phyloP scores from a whole-genome alignment of 30 jellyfish, hydroid and myxozoan species.

The Sanderia malayensis region DNA sequence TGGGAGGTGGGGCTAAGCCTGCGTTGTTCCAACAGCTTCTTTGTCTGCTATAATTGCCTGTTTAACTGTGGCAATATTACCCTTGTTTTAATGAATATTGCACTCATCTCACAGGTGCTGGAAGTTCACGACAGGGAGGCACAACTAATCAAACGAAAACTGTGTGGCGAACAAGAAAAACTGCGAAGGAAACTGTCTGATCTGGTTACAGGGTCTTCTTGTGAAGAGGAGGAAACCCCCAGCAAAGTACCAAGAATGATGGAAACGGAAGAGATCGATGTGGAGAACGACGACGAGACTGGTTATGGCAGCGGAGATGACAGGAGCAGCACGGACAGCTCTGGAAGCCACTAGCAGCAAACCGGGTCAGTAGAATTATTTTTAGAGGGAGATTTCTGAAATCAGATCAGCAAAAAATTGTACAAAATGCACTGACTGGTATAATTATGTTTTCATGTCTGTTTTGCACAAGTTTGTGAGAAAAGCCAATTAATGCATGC shows the following conservation, averaged over 20 bases:
- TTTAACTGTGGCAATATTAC: no score
- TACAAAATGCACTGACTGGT: constrained; percentile 21
- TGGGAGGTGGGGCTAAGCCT: no score
- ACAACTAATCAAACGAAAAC: constrained; percentile 67
- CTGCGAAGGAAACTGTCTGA: constrained; percentile 64
- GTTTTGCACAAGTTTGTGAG: neutral
- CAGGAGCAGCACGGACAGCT: constrained; percentile 75
- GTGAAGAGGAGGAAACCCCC: constrained; percentile 63
- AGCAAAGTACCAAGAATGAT: constrained; percentile 29
- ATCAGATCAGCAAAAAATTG: constrained; percentile 12
- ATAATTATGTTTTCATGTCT: neutral
- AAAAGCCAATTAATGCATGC: no score
- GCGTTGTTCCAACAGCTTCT: no score
- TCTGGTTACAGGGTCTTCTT: constrained; percentile 53
- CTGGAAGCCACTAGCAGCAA: constrained; percentile 62
- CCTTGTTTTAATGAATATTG: no score
- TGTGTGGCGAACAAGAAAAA: constrained; percentile 78
- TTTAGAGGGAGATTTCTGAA: constrained; percentile 3
- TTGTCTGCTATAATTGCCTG: no score
- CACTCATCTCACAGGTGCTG: constrained; percentile 51
- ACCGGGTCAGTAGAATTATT: constrained; percentile 12
- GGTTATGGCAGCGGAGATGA: constrained; percentile 97
- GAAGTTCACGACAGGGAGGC: constrained; percentile 93
- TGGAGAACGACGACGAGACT: constrained; percentile 93
- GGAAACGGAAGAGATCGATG: constrained; percentile 80